Evolutionary conservation across 1,140 invertebrate species (phyloP).

Genomic region (Drosophila setifemur): DNA sequence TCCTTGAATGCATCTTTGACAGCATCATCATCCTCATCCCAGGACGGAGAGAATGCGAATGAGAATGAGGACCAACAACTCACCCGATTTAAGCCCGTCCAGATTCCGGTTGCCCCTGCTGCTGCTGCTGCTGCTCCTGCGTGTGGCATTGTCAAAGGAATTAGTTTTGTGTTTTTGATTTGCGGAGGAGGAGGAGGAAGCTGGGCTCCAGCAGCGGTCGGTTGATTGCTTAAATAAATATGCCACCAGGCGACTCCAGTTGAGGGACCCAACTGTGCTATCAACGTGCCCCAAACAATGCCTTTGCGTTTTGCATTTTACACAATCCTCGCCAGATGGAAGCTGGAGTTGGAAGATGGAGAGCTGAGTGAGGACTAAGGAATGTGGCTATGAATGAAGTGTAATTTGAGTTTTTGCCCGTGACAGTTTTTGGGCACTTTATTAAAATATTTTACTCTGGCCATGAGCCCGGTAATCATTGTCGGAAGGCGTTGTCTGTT

Average conservation of each 20-base stretch:
- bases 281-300: conserved; percentile 70
- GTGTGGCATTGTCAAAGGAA: conserved; percentile 79
- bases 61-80: no score
- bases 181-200: conserved; percentile 60
- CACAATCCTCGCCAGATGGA: conserved; percentile 33
- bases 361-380: no score
- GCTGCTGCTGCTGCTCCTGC: no score
- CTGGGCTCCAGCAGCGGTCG: conserved; percentile 60
- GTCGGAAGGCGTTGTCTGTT: conserved; percentile 19
- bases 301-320: conserved; percentile 63
- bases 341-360: background rate
- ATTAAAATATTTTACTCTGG: conserved; percentile 67
- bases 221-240: conserved; percentile 80
- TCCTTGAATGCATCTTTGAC: conserved; percentile 81
- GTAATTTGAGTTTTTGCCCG: conserved; percentile 71
- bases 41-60: no score
- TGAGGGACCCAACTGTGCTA: conserved; percentile 19
- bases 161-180: conserved; percentile 81
- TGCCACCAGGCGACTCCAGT: conserved; percentile 49
- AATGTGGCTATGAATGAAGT: no score
- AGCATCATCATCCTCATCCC: conserved; percentile 51
- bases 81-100: conserved; percentile 29
- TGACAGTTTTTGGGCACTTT: conserved; percentile 76
- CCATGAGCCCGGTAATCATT: conserved; percentile 63
- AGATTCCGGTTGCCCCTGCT: conserved; percentile 4